A percentile compares a stretch with the other conserved stretches of the same genome.
These are phyloP conservation scores for Myanophis thanlyinensis DNA, from an alignment of 2,113 vertebrate species.

Conservation along the genomic window DNA sequence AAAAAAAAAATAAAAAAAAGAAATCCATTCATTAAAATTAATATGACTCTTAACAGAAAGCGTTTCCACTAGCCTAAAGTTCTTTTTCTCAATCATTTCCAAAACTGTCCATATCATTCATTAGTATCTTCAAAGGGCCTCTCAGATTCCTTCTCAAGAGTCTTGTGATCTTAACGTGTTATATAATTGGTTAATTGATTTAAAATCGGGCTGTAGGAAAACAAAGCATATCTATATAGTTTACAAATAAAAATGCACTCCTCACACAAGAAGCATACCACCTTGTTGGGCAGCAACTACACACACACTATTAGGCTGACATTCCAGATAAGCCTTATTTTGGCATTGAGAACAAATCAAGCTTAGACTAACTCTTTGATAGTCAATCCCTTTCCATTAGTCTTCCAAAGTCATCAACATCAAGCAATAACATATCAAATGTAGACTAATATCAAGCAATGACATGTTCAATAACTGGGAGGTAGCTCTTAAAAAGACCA, in stretches of 20 bases:
- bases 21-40: not conserved
- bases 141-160: not conserved
- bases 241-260: not conserved
- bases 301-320: not conserved
- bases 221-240: not conserved
- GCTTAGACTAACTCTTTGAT: not conserved
- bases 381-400: not conserved
- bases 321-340: not conserved
- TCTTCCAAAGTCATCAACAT: not conserved
- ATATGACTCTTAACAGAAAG: not conserved
- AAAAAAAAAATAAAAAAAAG: no score
- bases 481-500: not conserved
- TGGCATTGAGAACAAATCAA: not conserved
- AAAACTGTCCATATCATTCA: not conserved
- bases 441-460: not conserved
- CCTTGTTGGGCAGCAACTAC: not conserved
- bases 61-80: not conserved
- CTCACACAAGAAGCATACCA: not conserved
- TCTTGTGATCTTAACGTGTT: not conserved
- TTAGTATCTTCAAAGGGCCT: not conserved
- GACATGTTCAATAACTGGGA: not conserved
- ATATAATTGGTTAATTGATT: not conserved
- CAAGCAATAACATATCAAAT: not conserved
- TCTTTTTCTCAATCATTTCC: not conserved
- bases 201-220: not conserved